phyloP scores from a whole-genome alignment of 2,113 vertebrate species.

The Camarhynchus parvulus region DNA sequence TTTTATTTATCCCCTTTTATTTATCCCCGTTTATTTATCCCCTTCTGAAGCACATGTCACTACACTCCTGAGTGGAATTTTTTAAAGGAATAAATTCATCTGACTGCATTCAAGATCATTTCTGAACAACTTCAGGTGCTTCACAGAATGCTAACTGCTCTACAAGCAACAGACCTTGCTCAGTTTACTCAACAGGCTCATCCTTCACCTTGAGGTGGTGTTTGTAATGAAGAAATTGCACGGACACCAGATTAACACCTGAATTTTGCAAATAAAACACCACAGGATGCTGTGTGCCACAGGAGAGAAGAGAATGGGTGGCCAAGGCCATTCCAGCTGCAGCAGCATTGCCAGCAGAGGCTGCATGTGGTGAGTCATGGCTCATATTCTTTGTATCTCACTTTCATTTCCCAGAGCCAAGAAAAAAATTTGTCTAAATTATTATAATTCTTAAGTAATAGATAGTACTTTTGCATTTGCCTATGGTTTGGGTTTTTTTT shows the following conservation, averaged over 20 bases:
- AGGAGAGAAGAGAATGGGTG: neutral
- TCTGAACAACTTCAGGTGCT: neutral
- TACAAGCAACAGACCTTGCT: neutral
- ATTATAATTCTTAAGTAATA: neutral
- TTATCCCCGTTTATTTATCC: constrained; percentile 16
- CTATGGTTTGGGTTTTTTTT: neutral
- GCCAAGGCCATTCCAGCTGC: neutral
- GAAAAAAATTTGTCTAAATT: neutral
- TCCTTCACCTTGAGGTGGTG: constrained; percentile 62
- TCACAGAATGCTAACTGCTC: neutral
- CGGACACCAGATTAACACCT: neutral
- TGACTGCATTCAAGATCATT: neutral
- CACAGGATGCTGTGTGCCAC: neutral
- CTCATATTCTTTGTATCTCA: neutral
- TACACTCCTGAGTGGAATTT: neutral
- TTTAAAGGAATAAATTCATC: neutral
- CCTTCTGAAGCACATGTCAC: neutral
- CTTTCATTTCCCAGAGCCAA: neutral
- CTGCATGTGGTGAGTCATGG: neutral
- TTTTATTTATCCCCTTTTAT: constrained; percentile 14
- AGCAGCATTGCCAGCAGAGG: neutral
- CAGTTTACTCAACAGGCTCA: neutral
- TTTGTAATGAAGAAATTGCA: constrained; percentile 28
- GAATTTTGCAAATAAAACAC: neutral
- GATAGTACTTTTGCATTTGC: neutral